Evolutionary conservation across 2,797 vertebrate species (phyloP).

Genomic region (Bufotes viridis): DNA sequence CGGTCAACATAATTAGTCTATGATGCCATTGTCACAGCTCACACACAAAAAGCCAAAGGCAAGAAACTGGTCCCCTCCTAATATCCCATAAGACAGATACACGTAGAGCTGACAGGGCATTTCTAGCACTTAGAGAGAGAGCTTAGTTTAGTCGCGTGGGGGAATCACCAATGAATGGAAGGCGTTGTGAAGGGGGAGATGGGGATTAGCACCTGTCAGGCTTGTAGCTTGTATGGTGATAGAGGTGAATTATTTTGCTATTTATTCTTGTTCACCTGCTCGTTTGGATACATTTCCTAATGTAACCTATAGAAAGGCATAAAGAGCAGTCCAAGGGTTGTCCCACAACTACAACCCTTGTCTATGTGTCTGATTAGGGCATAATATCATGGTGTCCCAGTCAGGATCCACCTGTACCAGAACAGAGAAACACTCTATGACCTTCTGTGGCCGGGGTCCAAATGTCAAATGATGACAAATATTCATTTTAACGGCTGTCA

Average conservation of each 20-base stretch:
- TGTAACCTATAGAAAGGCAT: background rate
- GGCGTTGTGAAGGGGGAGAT: constrained; percentile 36
- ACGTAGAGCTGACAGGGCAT: constrained; percentile 36
- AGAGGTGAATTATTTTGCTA: constrained; percentile 15
- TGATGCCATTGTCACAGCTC: constrained; percentile 45
- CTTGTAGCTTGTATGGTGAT: constrained; percentile 15
- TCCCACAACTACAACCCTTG: background rate
- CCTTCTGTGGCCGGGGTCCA: background rate
- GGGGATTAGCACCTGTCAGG: constrained; percentile 53
- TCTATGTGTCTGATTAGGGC: background rate
- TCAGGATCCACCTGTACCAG: background rate
- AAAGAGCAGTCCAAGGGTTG: background rate
- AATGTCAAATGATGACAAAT: background rate
- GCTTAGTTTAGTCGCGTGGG: constrained; percentile 55
- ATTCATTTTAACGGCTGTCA: background rate
- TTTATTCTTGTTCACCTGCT: constrained; percentile 34
- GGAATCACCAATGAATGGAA: constrained; percentile 53
- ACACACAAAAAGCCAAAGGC: constrained; percentile 49
- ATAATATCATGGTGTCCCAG: background rate
- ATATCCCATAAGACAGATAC: constrained; percentile 16
- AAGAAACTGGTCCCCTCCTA: constrained; percentile 44
- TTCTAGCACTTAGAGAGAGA: constrained; percentile 30
- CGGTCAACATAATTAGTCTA: constrained; percentile 52
- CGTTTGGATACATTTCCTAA: constrained; percentile 36
- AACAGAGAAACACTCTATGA: background rate